Conservation (phyloP, 2,888 invertebrate species). For the Onthophagus sagittarius region DNA sequence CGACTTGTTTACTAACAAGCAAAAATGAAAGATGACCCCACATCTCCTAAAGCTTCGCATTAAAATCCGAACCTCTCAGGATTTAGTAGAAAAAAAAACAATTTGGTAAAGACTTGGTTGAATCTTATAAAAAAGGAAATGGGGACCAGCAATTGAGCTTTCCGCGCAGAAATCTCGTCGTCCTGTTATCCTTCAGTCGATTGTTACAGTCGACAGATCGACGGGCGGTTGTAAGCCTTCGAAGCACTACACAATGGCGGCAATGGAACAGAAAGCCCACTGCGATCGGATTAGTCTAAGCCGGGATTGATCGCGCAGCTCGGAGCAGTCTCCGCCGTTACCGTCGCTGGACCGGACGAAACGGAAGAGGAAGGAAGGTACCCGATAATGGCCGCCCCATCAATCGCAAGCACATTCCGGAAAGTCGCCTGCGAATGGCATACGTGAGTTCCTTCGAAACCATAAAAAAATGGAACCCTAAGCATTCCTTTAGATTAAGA, state of each 20-base stretch:
- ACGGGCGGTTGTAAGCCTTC: conserved; percentile 3
- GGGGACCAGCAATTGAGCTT: not conserved
- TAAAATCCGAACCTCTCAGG: not conserved
- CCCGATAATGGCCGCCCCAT: not conserved
- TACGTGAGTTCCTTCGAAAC: not conserved
- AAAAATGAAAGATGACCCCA: not conserved
- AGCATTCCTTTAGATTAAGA: not conserved
- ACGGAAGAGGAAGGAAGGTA: not conserved
- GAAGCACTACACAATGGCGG: conserved; percentile 11
- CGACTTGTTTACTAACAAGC: not conserved
- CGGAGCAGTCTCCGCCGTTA: not conserved
- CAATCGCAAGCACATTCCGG: not conserved
- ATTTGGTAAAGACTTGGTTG: not conserved
- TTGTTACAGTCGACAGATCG: conserved; percentile 3
- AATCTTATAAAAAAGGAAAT: conserved; percentile 1
- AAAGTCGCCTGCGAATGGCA: not conserved
- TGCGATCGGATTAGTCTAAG: conserved; percentile 4
- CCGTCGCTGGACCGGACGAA: not conserved
- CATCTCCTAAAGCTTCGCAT: not conserved
- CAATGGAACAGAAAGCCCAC: conserved; percentile 4
- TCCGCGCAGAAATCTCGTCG: conserved; percentile 4
- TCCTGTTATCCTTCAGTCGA: conserved; percentile 5
- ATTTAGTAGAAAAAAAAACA: not conserved
- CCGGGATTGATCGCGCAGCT: conserved; percentile 1
- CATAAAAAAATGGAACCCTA: not conserved